These are phyloP conservation scores for Motacilla tschutschensis DNA, from an alignment of 2,113 vertebrate species.

Conservation along the genomic window DNA sequence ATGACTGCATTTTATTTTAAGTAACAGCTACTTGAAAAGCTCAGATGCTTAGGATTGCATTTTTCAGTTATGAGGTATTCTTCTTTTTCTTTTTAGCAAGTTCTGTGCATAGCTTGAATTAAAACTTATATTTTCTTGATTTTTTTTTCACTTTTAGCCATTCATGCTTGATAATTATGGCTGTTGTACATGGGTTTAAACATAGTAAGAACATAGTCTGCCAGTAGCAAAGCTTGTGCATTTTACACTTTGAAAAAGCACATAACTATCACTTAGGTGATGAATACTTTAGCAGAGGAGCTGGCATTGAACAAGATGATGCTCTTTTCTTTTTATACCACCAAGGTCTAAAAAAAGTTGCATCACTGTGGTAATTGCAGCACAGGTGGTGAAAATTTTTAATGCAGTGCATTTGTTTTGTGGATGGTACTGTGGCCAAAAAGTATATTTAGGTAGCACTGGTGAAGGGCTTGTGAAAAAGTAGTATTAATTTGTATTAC, in stretches of 20 bases:
- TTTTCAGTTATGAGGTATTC: background rate
- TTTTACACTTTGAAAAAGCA: conserved; percentile 6
- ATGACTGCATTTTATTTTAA: background rate
- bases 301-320: conserved; percentile 27
- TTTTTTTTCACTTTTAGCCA: background rate
- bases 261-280: conserved; percentile 33
- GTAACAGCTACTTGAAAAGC: background rate
- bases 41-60: background rate
- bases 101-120: background rate
- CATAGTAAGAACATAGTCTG: background rate
- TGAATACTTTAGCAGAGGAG: conserved; percentile 49
- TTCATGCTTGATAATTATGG: background rate
- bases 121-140: background rate
- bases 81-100: background rate
- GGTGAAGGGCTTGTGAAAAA: background rate
- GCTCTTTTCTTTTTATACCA: conserved; percentile 40
- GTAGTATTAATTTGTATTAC: conserved; percentile 16
- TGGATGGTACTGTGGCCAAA: background rate
- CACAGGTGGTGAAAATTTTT: background rate
- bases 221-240: background rate
- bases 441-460: background rate
- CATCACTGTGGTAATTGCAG: background rate
- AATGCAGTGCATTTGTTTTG: background rate
- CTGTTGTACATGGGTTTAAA: background rate
- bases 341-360: background rate